Conservation (phyloP, 1,140 invertebrate genomes). For the Bombus turneri region DNA sequence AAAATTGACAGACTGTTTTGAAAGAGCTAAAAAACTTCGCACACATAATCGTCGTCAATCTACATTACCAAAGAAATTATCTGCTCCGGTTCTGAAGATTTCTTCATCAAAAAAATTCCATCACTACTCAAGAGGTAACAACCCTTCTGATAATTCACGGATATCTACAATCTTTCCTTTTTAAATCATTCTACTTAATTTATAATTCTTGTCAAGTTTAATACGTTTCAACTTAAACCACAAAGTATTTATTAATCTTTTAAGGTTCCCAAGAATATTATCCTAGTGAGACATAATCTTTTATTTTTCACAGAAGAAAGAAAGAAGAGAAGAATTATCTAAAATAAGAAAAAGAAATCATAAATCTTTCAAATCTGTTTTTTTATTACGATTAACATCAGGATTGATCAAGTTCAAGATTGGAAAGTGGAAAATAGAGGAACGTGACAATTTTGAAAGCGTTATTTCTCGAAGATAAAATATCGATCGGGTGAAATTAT, state of each 20-base stretch:
- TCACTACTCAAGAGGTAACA: not conserved
- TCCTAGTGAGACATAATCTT: not conserved
- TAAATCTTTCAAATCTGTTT: not conserved
- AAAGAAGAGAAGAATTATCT: not conserved
- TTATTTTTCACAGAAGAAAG: not conserved
- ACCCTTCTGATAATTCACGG: too few relatives aligned
- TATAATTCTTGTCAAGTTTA: not conserved
- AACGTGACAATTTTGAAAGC: not conserved
- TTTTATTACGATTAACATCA: too few relatives aligned
- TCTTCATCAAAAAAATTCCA: constrained; percentile 7
- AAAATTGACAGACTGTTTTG: not conserved
- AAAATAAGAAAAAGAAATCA: not conserved
- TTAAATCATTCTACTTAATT: not conserved
- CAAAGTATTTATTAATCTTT: not conserved
- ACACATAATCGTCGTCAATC: not conserved
- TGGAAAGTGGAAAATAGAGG: not conserved
- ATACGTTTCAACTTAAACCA: not conserved
- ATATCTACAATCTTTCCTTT: not conserved
- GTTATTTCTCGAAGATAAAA: not conserved
- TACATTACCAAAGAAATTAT: not conserved
- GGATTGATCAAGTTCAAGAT: too few relatives aligned
- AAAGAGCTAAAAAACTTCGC: constrained; percentile 3
- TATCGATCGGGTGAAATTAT: not conserved
- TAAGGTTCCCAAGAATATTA: too few relatives aligned
- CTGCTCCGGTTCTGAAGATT: not conserved